phyloP scores from a whole-genome alignment of 2,113 vertebrate genomes.

The Motacilla alba region DNA sequence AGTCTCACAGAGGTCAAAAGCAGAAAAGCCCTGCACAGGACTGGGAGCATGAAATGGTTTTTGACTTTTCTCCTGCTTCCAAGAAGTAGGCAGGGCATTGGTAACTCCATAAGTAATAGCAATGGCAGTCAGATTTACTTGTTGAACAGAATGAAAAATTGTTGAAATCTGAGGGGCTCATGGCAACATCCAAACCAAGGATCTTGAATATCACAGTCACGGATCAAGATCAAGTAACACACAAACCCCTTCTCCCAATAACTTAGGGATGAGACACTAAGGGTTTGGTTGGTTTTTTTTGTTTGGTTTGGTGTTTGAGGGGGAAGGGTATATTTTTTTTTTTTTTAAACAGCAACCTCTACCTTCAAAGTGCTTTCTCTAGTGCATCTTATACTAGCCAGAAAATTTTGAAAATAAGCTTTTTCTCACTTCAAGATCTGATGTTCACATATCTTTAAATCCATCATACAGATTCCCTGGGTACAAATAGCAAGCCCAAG shows the following conservation, averaged over 20 bases:
- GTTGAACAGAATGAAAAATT: neutral
- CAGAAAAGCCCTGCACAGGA: neutral
- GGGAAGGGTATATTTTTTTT: rapidly evolving
- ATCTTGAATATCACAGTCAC: neutral
- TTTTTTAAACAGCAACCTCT: neutral
- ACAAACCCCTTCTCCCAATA: neutral
- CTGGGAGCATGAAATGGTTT: neutral
- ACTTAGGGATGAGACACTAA: neutral
- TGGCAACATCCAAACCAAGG: neutral
- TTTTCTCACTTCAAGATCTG: neutral
- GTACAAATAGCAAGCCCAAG: neutral
- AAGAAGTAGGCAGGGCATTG: neutral
- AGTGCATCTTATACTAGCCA: neutral
- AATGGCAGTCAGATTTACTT: neutral
- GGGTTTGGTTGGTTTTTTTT: neutral
- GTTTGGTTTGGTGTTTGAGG: neutral
- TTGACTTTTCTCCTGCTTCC: neutral
- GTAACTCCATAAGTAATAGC: neutral
- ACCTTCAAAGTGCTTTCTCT: neutral
- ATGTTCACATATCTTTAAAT: neutral
- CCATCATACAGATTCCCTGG: neutral
- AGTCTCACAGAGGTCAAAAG: neutral
- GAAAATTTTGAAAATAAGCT: neutral
- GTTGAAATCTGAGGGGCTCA: neutral
- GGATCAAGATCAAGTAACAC: neutral